Percentiles rank a stretch among this genome's conserved stretches.
Evolutionary conservation across 1,140 invertebrate genomes (phyloP).

Genomic region (Drosophila serrata): DNA sequence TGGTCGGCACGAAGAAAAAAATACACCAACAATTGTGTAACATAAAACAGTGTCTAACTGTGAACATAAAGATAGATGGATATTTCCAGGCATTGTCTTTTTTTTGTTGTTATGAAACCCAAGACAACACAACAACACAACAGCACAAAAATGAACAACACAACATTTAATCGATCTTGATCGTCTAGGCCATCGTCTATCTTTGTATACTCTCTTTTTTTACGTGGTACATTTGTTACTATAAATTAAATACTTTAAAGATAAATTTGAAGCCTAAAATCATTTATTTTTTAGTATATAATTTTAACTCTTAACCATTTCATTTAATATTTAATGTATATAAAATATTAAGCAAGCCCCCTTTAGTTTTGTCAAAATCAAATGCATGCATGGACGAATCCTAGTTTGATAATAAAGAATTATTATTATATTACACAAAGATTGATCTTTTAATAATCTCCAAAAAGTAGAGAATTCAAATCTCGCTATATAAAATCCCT

Average conservation of each 20-base stretch:
- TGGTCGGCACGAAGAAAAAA: constrained; percentile 23
- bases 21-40: constrained; percentile 55
- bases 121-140: constrained; percentile 40
- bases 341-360: background rate
- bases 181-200: constrained; percentile 9
- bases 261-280: background rate
- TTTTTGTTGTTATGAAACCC: constrained; percentile 75
- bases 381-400: too few species aligned
- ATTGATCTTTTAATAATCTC: background rate
- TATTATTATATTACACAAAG: background rate
- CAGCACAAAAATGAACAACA: constrained; percentile 24
- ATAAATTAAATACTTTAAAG: background rate
- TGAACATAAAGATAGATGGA: constrained; percentile 60
- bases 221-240: background rate
- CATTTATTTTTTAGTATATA: background rate
- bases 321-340: background rate
- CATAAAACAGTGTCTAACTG: constrained; percentile 36
- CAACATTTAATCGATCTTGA: constrained; percentile 33
- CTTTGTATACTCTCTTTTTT: constrained; percentile 13
- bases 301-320: background rate
- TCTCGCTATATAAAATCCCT: background rate
- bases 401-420: background rate
- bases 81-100: constrained; percentile 77
- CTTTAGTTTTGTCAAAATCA: background rate
- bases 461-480: constrained; percentile 30